Percentiles rank a stretch among this genome's conserved stretches.
These are phyloP conservation scores for Coelopa pilipes DNA, from an alignment of 2,888 invertebrate species.

Conservation along the genomic window DNA sequence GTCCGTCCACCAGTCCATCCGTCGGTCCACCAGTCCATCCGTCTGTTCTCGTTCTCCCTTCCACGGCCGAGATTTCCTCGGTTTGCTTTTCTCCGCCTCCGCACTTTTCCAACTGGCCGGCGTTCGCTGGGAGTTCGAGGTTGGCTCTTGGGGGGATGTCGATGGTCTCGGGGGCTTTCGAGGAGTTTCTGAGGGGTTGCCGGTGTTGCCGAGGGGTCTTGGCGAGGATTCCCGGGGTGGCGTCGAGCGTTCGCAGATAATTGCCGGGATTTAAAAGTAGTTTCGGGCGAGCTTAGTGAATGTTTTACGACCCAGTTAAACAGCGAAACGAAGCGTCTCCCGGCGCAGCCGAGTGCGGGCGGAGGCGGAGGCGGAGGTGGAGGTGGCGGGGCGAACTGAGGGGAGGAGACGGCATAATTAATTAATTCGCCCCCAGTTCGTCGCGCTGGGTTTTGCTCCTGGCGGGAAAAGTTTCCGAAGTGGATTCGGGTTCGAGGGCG, in stretches of 20 bases:
- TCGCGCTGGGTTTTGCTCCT: neutral
- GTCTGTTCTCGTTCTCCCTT: too few relatives aligned
- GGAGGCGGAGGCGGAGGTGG: neutral
- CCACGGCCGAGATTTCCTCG: neutral
- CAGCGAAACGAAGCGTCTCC: constrained; percentile 26
- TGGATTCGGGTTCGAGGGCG: too few relatives aligned
- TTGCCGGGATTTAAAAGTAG: constrained; percentile 36
- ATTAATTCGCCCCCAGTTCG: neutral
- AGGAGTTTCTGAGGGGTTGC: neutral
- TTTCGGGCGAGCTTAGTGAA: constrained; percentile 30
- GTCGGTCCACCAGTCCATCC: too few relatives aligned
- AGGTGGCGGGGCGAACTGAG: neutral
- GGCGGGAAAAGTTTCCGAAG: too few relatives aligned
- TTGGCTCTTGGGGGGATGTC: too few relatives aligned
- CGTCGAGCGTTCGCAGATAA: constrained; percentile 30
- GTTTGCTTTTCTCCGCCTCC: constrained; percentile 7
- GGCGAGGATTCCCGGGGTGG: neutral
- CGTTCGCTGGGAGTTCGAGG: too few relatives aligned
- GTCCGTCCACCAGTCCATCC: too few relatives aligned
- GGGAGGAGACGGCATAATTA: constrained; percentile 3
- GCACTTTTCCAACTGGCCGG: constrained; percentile 17
- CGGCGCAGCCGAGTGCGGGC: neutral
- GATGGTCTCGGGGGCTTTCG: neutral
- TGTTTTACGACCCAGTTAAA: constrained; percentile 40
- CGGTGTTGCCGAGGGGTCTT: neutral